phyloP scores from a whole-genome alignment of 2,888 invertebrate species.

The Synergus umbraculus region DNA sequence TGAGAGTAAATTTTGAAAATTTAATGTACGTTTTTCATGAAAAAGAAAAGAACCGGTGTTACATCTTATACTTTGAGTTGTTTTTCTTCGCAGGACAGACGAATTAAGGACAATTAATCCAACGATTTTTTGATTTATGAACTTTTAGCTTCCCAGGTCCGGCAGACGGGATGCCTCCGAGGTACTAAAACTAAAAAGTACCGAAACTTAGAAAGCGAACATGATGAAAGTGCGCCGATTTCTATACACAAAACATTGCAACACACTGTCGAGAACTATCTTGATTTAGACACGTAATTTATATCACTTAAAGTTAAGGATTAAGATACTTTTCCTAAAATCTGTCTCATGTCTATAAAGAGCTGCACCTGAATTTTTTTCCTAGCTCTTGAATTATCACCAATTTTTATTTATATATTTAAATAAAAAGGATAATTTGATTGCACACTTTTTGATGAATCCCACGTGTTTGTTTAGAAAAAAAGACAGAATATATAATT shows the following conservation, averaged over 20 bases:
- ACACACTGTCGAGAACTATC: constrained; percentile 44
- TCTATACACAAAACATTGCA: constrained; percentile 55
- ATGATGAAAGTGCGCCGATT: constrained; percentile 57
- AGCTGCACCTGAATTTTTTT: constrained; percentile 4
- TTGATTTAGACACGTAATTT: constrained; percentile 22
- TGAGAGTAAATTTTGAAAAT: not conserved
- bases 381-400: not conserved
- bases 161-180: constrained; percentile 77
- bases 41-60: constrained; percentile 62
- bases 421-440: constrained; percentile 10
- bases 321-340: constrained; percentile 11
- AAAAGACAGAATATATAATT: constrained; percentile 33
- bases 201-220: constrained; percentile 51
- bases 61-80: constrained; percentile 74
- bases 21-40: not conserved
- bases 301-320: constrained; percentile 16
- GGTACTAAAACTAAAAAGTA: constrained; percentile 72
- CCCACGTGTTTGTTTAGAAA: constrained; percentile 10
- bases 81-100: constrained; percentile 54
- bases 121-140: constrained; percentile 76
- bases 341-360: not conserved
- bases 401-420: not conserved
- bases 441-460: not conserved
- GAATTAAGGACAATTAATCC: constrained; percentile 67
- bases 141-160: constrained; percentile 78